Evolutionary conservation across 1,140 invertebrate genomes (phyloP).

Genomic region (Bombus confusus): DNA sequence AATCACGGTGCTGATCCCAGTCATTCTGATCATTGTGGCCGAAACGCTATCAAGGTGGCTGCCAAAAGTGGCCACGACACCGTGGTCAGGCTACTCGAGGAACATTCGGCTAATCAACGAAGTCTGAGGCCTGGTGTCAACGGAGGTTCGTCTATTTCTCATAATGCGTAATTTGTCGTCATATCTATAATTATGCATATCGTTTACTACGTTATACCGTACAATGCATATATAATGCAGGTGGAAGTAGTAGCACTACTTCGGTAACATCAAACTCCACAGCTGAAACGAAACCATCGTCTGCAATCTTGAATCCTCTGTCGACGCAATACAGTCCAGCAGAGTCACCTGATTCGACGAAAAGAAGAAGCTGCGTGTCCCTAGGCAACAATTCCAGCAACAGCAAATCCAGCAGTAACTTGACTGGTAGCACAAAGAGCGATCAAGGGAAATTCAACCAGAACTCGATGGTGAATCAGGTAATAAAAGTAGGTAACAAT

Average conservation of each 20-base stretch:
- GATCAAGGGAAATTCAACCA: conserved; percentile 84
- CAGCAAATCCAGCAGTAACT: conserved; percentile 88
- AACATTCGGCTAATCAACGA: conserved; percentile 82
- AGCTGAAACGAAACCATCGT: conserved; percentile 87
- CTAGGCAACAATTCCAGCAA: conserved; percentile 88
- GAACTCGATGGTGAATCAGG: conserved; percentile 80
- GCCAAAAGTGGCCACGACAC: conserved; percentile 89
- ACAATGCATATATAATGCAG: conserved; percentile 51
- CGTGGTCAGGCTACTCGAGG: conserved; percentile 87
- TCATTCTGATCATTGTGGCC: conserved; percentile 95
- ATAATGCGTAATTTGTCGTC: background rate
- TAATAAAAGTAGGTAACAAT: conserved; percentile 73
- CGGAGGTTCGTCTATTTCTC: conserved; percentile 46
- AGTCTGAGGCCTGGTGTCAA: conserved; percentile 75
- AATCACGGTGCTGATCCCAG: conserved; percentile 95
- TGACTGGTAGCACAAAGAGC: conserved; percentile 86
- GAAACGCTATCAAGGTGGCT: conserved; percentile 90
- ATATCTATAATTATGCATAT: background rate
- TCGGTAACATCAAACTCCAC: conserved; percentile 86
- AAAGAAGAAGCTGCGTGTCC: conserved; percentile 88
- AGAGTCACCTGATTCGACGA: conserved; percentile 87
- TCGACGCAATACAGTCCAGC: conserved; percentile 81
- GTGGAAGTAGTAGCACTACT: conserved; percentile 84
- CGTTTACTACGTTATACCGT: background rate
- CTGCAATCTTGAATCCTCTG: conserved; percentile 84